Conservation (phyloP, 1,140 invertebrate genomes). For the Thaumatotibia leucotreta region DNA sequence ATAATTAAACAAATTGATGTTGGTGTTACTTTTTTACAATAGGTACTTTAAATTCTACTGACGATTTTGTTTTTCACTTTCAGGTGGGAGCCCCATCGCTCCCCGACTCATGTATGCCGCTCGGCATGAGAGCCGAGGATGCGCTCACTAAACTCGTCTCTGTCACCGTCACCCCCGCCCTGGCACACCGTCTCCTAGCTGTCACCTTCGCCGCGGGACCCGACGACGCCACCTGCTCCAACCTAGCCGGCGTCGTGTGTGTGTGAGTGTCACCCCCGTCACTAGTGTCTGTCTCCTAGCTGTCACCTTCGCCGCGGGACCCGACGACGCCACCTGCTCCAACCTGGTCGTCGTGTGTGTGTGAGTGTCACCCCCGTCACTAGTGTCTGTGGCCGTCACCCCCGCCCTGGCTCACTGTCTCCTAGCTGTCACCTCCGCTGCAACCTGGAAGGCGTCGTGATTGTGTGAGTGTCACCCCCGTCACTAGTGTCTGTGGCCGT, state of each 20-base stretch:
- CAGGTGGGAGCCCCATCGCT: slow-evolving; percentile 93
- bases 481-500: too few relatives aligned
- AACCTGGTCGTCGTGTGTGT: neutral
- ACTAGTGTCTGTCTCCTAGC: slow-evolving; percentile 86
- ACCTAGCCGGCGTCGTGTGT: neutral
- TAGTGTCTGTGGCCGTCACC: slow-evolving; percentile 86
- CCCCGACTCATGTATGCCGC: slow-evolving; percentile 95
- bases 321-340: slow-evolving; percentile 78
- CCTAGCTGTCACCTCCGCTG: slow-evolving; percentile 77
- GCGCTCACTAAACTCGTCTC: slow-evolving; percentile 93
- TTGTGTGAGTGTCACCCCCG: neutral
- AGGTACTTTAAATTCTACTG: too few relatives aligned
- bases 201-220: slow-evolving; percentile 88
- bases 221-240: slow-evolving; percentile 76
- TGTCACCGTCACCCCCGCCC: slow-evolving; percentile 83
- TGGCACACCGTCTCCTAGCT: slow-evolving; percentile 93
- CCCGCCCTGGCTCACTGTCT: slow-evolving; percentile 86
- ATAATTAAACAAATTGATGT: too few relatives aligned
- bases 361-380: neutral
- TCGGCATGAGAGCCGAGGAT: slow-evolving; percentile 95
- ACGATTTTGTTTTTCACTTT: neutral
- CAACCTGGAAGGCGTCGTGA: neutral
- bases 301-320: slow-evolving; percentile 87
- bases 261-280: neutral
- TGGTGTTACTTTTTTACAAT: too few relatives aligned